Conservation (phyloP, 2,797 vertebrate species). For the Tapirus indicus region DNA sequence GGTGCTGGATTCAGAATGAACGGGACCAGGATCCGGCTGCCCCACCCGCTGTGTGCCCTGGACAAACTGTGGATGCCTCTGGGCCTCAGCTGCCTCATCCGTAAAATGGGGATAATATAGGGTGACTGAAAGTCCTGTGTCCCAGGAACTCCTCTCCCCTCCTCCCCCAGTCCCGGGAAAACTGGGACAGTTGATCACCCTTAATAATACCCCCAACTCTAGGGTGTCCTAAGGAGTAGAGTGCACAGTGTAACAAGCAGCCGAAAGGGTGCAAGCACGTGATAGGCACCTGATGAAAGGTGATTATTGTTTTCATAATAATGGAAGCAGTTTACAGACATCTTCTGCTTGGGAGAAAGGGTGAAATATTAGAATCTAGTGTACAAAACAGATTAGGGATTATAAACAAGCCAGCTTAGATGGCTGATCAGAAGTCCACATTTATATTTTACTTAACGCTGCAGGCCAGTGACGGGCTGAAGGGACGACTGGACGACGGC, state of each 20-base stretch:
- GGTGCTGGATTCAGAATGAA: not conserved
- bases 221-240: not conserved
- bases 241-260: fast-evolving
- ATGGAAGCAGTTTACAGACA: not conserved
- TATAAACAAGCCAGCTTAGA: not conserved
- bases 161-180: not conserved
- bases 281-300: not conserved
- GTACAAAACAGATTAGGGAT: not conserved
- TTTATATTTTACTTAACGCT: not conserved
- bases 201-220: not conserved
- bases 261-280: fast-evolving
- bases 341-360: not conserved
- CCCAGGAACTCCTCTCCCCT: not conserved
- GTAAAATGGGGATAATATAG: not conserved
- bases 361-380: not conserved
- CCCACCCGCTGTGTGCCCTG: not conserved
- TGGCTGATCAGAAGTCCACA: not conserved
- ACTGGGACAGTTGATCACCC: fast-evolving
- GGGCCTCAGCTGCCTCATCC: not conserved
- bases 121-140: not conserved
- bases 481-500: not conserved
- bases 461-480: not conserved
- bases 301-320: not conserved
- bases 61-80: fast-evolving
- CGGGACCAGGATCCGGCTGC: fast-evolving